Evolutionary conservation across 2,113 vertebrate genomes (phyloP), one percentile per base, ranked within the genome.

Genomic region (Saccopteryx leptura): DNA sequence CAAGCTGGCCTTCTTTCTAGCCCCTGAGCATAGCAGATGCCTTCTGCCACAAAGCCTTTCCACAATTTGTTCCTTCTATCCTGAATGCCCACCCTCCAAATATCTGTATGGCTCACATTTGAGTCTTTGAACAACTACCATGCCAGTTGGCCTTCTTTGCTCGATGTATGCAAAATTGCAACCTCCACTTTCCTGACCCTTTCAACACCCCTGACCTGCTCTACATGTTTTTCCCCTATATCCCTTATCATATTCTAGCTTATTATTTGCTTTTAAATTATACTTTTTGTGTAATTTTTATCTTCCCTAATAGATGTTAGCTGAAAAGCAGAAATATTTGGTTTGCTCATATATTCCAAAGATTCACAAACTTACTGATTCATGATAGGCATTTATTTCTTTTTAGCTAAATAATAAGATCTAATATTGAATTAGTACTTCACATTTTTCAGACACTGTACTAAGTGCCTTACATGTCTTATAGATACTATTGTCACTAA

Each of bases 221-320:
- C 26, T 88, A 1, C 8, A 18, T 72, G 26, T 48, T 91, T 78
- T 39, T 9, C 1, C 9, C 7, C 48, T 14, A 56, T 58, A 63
- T 13, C 7, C 4, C 8, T 69, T 90, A 88, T 31, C 17, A 83
- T 2, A 1, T 48, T 78, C 13, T 46, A 72, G 46, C 7, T 87
- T 71, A 60, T 63, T 88, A 58, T 46, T 86, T 90, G 33, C 4
- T 71, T 61, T 82, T 90, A 68, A 48, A 83, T 88, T 71, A 56
- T 8, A 18, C 9, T 56, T 63, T 76, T 50, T 52, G 4, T 28
- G 11, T 61, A 80, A 80, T 75, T 93, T 86, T 3, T 91, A 78
- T 80, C 1, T 93, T 91, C 4, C 31, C 23, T 88, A 65, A 56
- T 58, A 56, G 28, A 19, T 33, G 4, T 58, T 91, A 52, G 3